phyloP scores from a whole-genome alignment of 2,888 invertebrate species.

The Oligia latruncula region DNA sequence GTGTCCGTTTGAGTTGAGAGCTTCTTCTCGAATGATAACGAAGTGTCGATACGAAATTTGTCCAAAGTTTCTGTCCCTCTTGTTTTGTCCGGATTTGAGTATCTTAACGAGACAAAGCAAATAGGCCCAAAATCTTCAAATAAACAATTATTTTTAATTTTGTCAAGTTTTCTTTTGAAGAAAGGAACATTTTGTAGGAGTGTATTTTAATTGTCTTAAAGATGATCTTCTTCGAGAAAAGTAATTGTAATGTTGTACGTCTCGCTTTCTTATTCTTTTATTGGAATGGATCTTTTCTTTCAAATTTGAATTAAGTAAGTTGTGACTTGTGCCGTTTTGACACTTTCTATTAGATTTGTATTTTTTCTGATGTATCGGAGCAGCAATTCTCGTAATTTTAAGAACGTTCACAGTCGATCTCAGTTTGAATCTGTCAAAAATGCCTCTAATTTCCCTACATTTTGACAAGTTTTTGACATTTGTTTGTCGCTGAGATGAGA shows the following conservation, averaged over 20 bases:
- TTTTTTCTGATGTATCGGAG: too few relatives aligned
- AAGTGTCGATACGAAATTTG: conserved; percentile 67
- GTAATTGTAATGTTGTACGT: not conserved
- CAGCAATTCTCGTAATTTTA: too few relatives aligned
- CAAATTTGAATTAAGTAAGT: not conserved
- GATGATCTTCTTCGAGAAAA: conserved; percentile 18
- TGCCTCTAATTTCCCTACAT: too few relatives aligned
- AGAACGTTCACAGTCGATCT: too few relatives aligned
- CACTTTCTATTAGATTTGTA: too few relatives aligned
- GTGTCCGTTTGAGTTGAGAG: conserved; percentile 65
- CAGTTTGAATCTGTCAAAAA: too few relatives aligned
- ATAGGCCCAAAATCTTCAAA: conserved; percentile 43
- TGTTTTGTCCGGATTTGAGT: conserved; percentile 66
- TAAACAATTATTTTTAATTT: conserved; percentile 64
- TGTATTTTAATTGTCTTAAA: conserved; percentile 47
- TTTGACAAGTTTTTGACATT: too few relatives aligned
- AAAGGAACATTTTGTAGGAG: conserved; percentile 17
- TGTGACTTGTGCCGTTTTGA: too few relatives aligned
- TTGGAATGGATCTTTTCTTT: not conserved
- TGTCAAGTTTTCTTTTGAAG: conserved; percentile 48
- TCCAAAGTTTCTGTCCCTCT: conserved; percentile 57
- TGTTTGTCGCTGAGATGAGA: too few relatives aligned
- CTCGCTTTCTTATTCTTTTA: conserved; percentile 7
- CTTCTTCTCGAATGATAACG: conserved; percentile 63
- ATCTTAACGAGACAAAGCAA: conserved; percentile 63